Conservation (phyloP, 2,888 invertebrate genomes). For the Drosophila antonietae region DNA sequence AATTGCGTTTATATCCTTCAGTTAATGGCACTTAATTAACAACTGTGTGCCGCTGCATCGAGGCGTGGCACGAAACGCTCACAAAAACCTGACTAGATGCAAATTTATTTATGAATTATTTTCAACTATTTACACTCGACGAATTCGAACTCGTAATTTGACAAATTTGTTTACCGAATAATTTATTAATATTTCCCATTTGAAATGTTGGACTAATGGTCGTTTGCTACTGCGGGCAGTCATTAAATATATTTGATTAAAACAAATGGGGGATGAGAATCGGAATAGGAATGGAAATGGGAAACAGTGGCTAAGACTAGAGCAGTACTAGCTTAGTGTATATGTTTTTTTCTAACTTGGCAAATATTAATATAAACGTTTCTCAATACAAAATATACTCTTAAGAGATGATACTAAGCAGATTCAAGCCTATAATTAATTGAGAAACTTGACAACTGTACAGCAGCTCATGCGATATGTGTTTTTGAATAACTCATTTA, state of each 20-base stretch:
- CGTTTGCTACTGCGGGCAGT: neutral
- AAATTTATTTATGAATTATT: conserved; percentile 36
- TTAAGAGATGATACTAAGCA: neutral
- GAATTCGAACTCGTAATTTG: conserved; percentile 4
- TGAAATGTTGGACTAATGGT: neutral
- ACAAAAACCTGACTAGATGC: conserved; percentile 46
- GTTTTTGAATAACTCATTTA: too few species aligned
- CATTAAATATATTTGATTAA: neutral
- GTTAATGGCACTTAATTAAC: conserved; percentile 81
- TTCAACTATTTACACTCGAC: conserved; percentile 15
- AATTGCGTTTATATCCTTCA: conserved; percentile 84
- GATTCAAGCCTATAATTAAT: neutral
- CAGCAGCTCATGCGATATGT: too few species aligned
- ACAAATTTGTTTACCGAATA: conserved; percentile 13
- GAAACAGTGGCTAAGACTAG: neutral
- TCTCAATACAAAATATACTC: neutral
- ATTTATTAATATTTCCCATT: neutral
- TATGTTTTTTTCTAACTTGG: neutral
- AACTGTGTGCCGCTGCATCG: conserved; percentile 73
- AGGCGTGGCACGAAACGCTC: conserved; percentile 54
- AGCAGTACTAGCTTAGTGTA: neutral
- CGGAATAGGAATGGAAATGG: neutral
- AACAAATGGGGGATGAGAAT: neutral
- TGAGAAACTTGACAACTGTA: too few species aligned
- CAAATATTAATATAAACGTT: neutral